Conservation (phyloP, 2,888 invertebrate species). For the Hydraecia micacea region DNA sequence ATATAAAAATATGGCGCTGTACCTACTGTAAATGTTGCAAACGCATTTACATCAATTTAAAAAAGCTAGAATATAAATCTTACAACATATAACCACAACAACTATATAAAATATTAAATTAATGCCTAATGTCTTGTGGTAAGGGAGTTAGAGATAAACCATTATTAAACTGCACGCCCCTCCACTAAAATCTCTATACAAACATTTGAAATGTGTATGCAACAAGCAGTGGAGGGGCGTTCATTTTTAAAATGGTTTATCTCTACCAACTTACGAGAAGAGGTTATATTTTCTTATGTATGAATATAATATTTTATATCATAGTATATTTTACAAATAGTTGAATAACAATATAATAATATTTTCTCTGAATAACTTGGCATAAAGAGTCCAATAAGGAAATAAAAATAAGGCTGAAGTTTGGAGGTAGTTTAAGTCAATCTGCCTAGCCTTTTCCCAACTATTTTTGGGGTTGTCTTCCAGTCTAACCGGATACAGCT, state of each 20-base stretch:
- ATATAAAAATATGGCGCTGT: constrained; percentile 11
- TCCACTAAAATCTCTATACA: no score
- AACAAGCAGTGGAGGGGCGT: no score
- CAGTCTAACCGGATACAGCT: no score
- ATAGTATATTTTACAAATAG: neutral
- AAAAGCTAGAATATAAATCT: constrained; percentile 5
- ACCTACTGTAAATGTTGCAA: neutral
- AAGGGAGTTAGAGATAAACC: no score
- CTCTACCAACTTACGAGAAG: neutral
- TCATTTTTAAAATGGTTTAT: no score
- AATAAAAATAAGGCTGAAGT: neutral
- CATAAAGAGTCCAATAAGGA: neutral
- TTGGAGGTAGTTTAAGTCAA: neutral
- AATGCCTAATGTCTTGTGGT: neutral
- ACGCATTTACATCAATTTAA: neutral
- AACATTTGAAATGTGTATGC: no score
- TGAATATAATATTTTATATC: neutral
- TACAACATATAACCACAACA: neutral
- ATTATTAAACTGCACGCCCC: no score
- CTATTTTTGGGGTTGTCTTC: neutral
- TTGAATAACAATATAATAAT: neutral
- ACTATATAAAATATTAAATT: constrained; percentile 15
- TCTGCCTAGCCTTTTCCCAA: no score
- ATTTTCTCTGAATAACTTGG: neutral
- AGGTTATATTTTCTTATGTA: neutral